Percentiles rank a stretch among this genome's conserved stretches.
phyloP scores from a whole-genome alignment of 2,888 invertebrate species.

The Drosophila nr. perissopoda region DNA sequence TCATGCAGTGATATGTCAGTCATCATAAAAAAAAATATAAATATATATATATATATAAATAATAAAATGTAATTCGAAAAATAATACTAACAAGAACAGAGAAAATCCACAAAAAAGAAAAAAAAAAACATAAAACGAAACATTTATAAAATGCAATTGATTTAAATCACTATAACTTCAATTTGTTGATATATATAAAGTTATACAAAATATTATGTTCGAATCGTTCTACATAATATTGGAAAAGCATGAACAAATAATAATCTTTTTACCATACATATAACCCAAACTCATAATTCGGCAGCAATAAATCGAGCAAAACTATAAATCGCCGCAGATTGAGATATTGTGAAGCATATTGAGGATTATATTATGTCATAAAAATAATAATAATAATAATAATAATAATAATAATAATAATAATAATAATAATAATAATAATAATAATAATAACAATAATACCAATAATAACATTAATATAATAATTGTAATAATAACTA shows the following conservation, averaged over 20 bases:
- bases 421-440: conserved; percentile 39
- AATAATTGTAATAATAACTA: conserved; percentile 39
- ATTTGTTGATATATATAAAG: conserved; percentile 65
- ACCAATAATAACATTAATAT: conserved; percentile 39
- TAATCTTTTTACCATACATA: conserved; percentile 40
- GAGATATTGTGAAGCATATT: conserved; percentile 37
- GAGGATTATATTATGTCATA: conserved; percentile 38
- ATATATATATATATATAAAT: conserved; percentile 44
- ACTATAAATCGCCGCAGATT: conserved; percentile 42
- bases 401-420: too few species aligned
- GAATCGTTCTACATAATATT: conserved; percentile 51
- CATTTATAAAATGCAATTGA: conserved; percentile 58
- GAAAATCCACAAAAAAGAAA: conserved; percentile 1
- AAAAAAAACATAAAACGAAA: conserved; percentile 38
- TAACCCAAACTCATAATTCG: conserved; percentile 45
- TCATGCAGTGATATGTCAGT: conserved; percentile 93
- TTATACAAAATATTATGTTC: conserved; percentile 51
- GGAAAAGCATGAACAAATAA: conserved; percentile 37
- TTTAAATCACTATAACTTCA: conserved; percentile 62
- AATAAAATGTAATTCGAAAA: conserved; percentile 48
- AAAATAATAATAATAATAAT: conserved; percentile 45
- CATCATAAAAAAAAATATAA: conserved; percentile 63
- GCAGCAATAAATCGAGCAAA: conserved; percentile 57
- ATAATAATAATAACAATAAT: conserved; percentile 35
- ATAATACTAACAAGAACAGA: conserved; percentile 23